Conservation (phyloP, 2,113 vertebrate genomes). For the Piaya cayana region DNA sequence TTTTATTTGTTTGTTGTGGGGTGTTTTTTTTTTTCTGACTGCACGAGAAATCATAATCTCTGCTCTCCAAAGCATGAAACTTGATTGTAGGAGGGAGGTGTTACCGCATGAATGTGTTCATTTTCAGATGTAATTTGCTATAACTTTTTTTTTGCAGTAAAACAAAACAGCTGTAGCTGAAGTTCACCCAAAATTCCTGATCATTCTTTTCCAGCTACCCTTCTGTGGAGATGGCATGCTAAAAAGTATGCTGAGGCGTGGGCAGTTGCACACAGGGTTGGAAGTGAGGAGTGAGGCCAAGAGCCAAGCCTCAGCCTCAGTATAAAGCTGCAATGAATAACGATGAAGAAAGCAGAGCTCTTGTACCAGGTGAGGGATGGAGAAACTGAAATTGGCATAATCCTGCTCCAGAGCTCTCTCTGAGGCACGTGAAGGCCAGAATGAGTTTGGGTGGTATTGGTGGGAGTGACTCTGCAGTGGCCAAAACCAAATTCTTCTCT, state of each 20-base stretch:
- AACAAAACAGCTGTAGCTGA: conserved; percentile 43
- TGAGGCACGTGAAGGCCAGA: not conserved
- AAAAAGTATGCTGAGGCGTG: not conserved
- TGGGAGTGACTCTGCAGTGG: not conserved
- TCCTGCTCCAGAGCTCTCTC: not conserved
- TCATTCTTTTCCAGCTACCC: not conserved
- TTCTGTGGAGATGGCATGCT: not conserved
- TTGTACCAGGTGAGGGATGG: not conserved
- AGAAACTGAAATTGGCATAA: not conserved
- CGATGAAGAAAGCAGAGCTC: not conserved
- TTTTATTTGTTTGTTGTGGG: not conserved
- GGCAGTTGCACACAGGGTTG: not conserved
- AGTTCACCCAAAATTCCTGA: not conserved
- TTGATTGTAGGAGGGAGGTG: conserved; percentile 28
- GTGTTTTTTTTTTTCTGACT: not conserved
- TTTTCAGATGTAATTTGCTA: conserved; percentile 38
- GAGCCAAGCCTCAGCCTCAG: not conserved
- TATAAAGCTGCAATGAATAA: not conserved
- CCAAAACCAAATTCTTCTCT: conserved; percentile 9
- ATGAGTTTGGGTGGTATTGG: not conserved
- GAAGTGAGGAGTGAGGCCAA: not conserved
- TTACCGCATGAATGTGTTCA: conserved; percentile 22
- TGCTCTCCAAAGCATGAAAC: conserved; percentile 25
- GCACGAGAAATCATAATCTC: not conserved
- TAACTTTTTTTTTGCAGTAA: conserved; percentile 14